These are phyloP conservation scores for Microctenopoma lineatum DNA, from an alignment of 2,797 vertebrate species.

Conservation along the genomic window DNA sequence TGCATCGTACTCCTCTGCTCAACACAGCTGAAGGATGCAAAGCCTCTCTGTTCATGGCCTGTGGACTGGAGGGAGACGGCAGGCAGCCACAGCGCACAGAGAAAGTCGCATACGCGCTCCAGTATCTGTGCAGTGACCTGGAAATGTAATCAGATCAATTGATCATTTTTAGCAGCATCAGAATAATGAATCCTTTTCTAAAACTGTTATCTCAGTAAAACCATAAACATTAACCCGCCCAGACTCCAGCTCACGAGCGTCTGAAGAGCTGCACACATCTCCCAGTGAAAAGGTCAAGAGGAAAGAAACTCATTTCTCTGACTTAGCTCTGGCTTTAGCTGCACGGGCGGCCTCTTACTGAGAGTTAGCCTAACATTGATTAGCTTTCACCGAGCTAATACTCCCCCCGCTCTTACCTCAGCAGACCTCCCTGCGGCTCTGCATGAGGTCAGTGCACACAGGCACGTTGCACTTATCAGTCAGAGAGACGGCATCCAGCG, in stretches of 20 bases:
- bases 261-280: constrained; percentile 20
- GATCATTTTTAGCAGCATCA: constrained; percentile 23
- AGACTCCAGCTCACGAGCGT: constrained; percentile 7
- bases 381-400: constrained; percentile 72
- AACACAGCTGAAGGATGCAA: constrained; percentile 73
- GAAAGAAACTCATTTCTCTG: constrained; percentile 61
- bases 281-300: constrained; percentile 59
- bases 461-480: constrained; percentile 57
- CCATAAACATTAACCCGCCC: not conserved
- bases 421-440: constrained; percentile 33
- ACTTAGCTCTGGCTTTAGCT: constrained; percentile 60
- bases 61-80: constrained; percentile 57
- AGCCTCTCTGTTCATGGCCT: constrained; percentile 68
- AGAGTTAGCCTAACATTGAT: constrained; percentile 70
- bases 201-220: constrained; percentile 11
- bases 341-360: constrained; percentile 51
- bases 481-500: constrained; percentile 66
- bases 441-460: constrained; percentile 31
- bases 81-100: constrained; percentile 34
- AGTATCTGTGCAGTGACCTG: constrained; percentile 13
- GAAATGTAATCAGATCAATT: constrained; percentile 8
- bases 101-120: constrained; percentile 24
- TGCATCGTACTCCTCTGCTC: constrained; percentile 69
- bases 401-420: constrained; percentile 31
- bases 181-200: constrained; percentile 17